Evolutionary conservation across 2,797 vertebrate genomes (phyloP), one percentile per base, ranked within the genome.

Genomic region (Schizothorax lantsangensis): DNA sequence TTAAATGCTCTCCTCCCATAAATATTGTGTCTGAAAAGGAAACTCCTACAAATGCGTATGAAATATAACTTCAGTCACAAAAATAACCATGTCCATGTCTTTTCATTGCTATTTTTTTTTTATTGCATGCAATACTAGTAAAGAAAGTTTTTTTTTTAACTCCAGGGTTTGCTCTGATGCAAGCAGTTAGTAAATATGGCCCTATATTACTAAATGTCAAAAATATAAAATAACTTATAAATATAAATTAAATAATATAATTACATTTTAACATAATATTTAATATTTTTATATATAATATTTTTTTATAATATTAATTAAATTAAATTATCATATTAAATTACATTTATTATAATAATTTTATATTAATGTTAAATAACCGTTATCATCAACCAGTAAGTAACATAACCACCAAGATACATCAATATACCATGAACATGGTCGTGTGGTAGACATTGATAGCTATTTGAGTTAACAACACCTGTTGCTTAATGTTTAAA

Each of bases 401-500:
- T 38, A 38, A 30, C 12, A 5, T 15, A 30, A 8, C 30, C 30
- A 49, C 14, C 2, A 17, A 74, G 15, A 49, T 19, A 69, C 2
- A 8, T 10, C 7, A 74, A 49, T 49, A 52, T 75, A 52, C 21
- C 15, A 49, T 49, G 45, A 82, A 17, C 5, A 10, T 11, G 14
- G 2, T 54, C 23, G 7, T 52, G 33, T 5, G 30, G 1, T 59
- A 30, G 5, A 23, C 5, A 49, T 14, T 83, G 10, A 57, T 43
- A 43, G 9, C 33, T 21, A 14, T 23, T 83, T 40, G 17, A 59
- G 68, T 30, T 40, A 9, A 9, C 36, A 36, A 36, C 30, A 84
- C 40, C 54, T 33, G 11, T 74, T 47, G 54, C 71, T 36, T 59
- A 83, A 68, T 68, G 19, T 43, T 73, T 43, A 75, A 36, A 81